Evolutionary conservation across 2,888 invertebrate species (phyloP).

Genomic region (Nineta flava): DNA sequence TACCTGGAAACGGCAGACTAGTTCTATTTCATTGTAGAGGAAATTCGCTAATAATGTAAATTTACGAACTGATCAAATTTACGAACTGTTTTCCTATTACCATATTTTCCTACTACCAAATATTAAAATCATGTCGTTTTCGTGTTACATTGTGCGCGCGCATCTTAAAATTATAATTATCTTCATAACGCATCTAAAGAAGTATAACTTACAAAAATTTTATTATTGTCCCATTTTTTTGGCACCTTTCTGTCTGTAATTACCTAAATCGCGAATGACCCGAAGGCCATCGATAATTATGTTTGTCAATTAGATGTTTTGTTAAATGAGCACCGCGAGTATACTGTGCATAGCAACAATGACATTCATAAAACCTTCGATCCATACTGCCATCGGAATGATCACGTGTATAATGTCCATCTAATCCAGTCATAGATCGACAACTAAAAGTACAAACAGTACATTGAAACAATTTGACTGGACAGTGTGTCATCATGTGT

Average conservation of each 20-base stretch:
- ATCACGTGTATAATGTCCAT: constrained; percentile 22
- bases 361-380: constrained; percentile 40
- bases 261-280: constrained; percentile 61
- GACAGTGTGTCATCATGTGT: constrained; percentile 35
- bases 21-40: too few species aligned
- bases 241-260: neutral
- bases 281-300: constrained; percentile 56
- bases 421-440: constrained; percentile 21
- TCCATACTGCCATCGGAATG: constrained; percentile 22
- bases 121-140: too few species aligned
- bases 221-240: too few species aligned
- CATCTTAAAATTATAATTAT: too few species aligned
- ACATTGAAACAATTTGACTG: constrained; percentile 23
- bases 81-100: too few species aligned
- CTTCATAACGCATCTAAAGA: too few species aligned
- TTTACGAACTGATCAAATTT: too few species aligned
- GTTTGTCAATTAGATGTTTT: constrained; percentile 51
- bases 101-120: too few species aligned
- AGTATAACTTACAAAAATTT: too few species aligned
- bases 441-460: constrained; percentile 29
- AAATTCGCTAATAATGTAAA: too few species aligned
- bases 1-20: too few species aligned
- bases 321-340: constrained; percentile 49
- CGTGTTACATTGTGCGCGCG: too few species aligned
- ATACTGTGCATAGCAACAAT: constrained; percentile 55